Evolutionary conservation across 2,113 vertebrate species (phyloP), one percentile per base, ranked within the genome.

Genomic region (Eupsittula cactorum): DNA sequence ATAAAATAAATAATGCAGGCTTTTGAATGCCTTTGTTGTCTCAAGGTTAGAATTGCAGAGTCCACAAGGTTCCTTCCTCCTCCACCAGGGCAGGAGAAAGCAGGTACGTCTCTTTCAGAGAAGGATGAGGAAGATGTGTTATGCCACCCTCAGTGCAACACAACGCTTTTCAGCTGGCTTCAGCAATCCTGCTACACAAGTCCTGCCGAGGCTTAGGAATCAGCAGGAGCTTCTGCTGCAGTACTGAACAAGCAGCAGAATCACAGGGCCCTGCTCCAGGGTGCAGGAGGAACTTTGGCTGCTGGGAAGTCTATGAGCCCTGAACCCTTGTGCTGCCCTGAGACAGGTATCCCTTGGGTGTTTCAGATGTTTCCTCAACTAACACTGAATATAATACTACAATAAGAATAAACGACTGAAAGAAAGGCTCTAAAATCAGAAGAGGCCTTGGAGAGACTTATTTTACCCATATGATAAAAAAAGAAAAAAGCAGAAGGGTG

Each of bases 281-380:
- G 59, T 2, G 28, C n/a, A 27, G 63, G 37, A 50, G 37, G 33
- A 91, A 28, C 14, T 9, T 21, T 3, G 2, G 15, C 29, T 4
- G 2, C 28, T 8, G 33, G 16, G 35, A 65, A 70, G 42, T 15
- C 0, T 0, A 8, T 0, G 19, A 86, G 28, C 19, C 65, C 31
- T 4, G 3, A 76, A 35, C 6, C 2, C 18, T 13, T 24, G 29
- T 2, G 1, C 10, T 67, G 33, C 28, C 64, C 53, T 1, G 13
- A 31, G 6, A 39, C 35, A 39, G 13, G 3, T 8, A 60, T 18
- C 10, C 4, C 20, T 50, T 25, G 55, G 7, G 6, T 35, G 55
- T 50, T 84, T 74, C 70, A 47, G 21, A 24, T 25, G 33, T 35
- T 24, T 67, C 46, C 21, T 87, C 46, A 53, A 23, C 11, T 46